Conservation (phyloP, 1,140 invertebrate genomes). For the Oedothorax gibbosus region DNA sequence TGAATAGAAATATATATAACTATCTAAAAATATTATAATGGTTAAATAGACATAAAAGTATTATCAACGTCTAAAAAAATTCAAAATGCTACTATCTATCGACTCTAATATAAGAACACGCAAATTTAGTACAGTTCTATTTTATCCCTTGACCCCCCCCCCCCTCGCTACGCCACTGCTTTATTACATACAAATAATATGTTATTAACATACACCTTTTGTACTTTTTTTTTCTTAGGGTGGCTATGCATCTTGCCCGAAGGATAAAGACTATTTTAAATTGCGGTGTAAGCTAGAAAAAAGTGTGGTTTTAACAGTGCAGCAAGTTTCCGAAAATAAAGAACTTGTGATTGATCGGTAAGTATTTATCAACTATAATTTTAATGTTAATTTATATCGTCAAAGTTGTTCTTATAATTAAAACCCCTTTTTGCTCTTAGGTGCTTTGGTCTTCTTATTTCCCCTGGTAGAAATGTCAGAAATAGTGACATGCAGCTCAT, state of each 20-base stretch:
- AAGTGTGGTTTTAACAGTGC: conserved; percentile 89
- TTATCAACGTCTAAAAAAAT: too few species aligned
- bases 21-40: too few species aligned
- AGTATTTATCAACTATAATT: neutral
- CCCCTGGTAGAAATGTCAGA: conserved; percentile 91
- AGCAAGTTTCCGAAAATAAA: conserved; percentile 76
- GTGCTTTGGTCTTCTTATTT: conserved; percentile 95
- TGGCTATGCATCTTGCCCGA: conserved; percentile 83
- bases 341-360: conserved; percentile 70
- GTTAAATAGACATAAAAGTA: too few species aligned
- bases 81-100: too few species aligned
- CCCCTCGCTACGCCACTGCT: too few species aligned
- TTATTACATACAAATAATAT: too few species aligned
- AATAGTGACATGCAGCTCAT: conserved; percentile 96
- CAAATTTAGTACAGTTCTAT: too few species aligned
- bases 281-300: conserved; percentile 90
- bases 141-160: too few species aligned
- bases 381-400: neutral
- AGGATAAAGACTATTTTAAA: conserved; percentile 92
- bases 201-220: too few species aligned
- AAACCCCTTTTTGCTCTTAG: conserved; percentile 68
- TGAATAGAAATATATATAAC: too few species aligned
- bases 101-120: too few species aligned
- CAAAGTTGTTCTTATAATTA: neutral
- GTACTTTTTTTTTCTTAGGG: conserved; percentile 72